A percentile compares a stretch with the other conserved stretches of the same genome.
Conservation (phyloP, 2,797 vertebrate genomes). For the Phataginus tricuspis region DNA sequence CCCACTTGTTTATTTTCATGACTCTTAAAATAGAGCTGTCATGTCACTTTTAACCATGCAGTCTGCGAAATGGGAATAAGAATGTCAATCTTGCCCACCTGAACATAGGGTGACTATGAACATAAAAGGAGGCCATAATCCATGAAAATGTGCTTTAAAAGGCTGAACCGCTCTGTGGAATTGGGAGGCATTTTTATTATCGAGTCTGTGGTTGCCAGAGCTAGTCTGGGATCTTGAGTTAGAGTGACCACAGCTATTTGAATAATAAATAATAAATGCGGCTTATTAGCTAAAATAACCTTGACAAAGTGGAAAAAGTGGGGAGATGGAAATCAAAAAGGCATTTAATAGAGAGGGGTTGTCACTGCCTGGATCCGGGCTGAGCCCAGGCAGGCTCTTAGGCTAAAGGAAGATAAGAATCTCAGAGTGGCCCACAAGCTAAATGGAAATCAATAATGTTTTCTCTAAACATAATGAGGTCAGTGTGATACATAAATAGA, state of each 20-base stretch:
- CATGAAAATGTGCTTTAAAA: background rate
- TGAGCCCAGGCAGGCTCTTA: background rate
- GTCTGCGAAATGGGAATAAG: background rate
- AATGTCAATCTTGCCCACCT: background rate
- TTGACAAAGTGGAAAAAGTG: background rate
- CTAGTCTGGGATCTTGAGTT: background rate
- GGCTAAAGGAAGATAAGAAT: conserved; percentile 21
- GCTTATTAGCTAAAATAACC: conserved; percentile 42
- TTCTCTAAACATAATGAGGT: conserved; percentile 56
- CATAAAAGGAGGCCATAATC: background rate
- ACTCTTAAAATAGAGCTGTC: background rate
- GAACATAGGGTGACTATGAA: background rate
- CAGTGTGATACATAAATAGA: conserved; percentile 10
- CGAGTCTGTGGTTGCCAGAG: background rate
- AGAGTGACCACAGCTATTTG: conserved; percentile 37
- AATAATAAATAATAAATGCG: conserved; percentile 61
- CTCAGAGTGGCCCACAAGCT: conserved; percentile 55
- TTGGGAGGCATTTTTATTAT: background rate
- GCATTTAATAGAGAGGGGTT: conserved; percentile 13
- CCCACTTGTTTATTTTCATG: no score
- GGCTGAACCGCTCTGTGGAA: background rate
- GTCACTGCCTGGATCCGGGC: background rate
- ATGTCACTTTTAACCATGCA: background rate
- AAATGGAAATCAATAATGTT: conserved; percentile 60
- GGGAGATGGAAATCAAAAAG: conserved; percentile 4